Evolutionary conservation across 2,797 vertebrate species (phyloP).

Genomic region (Bucorvus abyssinicus): DNA sequence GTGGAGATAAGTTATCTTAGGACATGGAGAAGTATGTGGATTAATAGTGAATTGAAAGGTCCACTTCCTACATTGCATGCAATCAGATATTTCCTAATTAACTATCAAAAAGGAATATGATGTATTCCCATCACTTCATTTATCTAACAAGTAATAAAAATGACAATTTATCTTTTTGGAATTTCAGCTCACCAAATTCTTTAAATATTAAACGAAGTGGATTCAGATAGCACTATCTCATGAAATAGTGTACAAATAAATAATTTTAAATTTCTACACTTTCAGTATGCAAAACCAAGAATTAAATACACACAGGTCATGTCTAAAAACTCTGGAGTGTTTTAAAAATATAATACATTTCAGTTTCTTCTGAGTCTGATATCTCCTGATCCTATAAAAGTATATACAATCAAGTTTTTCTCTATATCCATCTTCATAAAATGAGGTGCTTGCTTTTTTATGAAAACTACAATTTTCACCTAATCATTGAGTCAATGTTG

Average conservation of each 20-base stretch:
- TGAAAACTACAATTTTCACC: background rate
- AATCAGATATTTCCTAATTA: background rate
- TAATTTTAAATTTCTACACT: background rate
- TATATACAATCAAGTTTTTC: background rate
- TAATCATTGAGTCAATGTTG: background rate
- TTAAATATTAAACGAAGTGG: background rate
- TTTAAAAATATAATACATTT: background rate
- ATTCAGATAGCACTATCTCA: background rate
- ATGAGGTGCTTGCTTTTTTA: background rate
- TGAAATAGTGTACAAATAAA: background rate
- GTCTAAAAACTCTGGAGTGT: background rate
- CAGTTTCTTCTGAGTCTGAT: background rate
- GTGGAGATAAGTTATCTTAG: background rate
- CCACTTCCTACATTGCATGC: background rate
- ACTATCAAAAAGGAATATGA: background rate
- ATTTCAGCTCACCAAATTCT: background rate
- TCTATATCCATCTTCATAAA: background rate
- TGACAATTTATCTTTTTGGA: background rate
- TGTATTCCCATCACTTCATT: background rate
- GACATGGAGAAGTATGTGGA: background rate
- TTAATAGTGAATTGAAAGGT: background rate
- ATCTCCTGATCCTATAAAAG: background rate
- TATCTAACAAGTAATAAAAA: background rate
- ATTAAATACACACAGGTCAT: background rate
- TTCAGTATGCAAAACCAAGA: background rate